phyloP scores from a whole-genome alignment of 2,113 vertebrate species.

The Gnathonemus echidnorhynchus region DNA sequence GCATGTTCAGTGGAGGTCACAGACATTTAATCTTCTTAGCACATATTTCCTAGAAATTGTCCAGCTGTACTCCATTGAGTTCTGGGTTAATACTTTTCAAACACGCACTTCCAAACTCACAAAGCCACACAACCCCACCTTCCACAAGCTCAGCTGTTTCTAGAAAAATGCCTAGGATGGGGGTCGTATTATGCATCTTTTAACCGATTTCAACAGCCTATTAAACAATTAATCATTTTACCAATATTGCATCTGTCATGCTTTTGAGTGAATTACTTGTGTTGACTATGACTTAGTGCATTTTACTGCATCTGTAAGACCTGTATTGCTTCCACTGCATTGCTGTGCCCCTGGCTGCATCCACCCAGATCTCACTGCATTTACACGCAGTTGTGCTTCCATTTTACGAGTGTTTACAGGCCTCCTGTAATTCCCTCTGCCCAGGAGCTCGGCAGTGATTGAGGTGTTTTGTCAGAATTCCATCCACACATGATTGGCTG shows the following conservation, averaged over 20 bases:
- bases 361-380: not conserved
- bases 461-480: not conserved
- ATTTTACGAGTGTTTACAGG: not conserved
- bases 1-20: not conserved
- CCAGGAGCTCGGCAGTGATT: not conserved
- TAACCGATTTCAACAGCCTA: not conserved
- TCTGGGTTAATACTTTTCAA: not conserved
- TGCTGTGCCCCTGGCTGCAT: not conserved
- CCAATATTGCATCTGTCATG: not conserved
- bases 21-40: not conserved
- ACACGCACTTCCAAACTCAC: not conserved
- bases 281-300: not conserved
- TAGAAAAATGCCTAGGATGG: not conserved
- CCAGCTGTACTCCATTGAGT: not conserved
- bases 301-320: not conserved
- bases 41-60: not conserved
- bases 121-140: not conserved
- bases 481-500: not conserved
- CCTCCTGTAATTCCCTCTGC: not conserved
- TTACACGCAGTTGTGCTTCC: not conserved
- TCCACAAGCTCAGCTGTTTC: not conserved
- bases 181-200: not conserved
- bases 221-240: not conserved
- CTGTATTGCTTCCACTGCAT: not conserved
- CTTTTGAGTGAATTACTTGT: not conserved